A percentile compares a stretch with the other conserved stretches of the same genome.
phyloP scores from a whole-genome alignment of 2,888 invertebrate species.

The Leptopilina myrica region DNA sequence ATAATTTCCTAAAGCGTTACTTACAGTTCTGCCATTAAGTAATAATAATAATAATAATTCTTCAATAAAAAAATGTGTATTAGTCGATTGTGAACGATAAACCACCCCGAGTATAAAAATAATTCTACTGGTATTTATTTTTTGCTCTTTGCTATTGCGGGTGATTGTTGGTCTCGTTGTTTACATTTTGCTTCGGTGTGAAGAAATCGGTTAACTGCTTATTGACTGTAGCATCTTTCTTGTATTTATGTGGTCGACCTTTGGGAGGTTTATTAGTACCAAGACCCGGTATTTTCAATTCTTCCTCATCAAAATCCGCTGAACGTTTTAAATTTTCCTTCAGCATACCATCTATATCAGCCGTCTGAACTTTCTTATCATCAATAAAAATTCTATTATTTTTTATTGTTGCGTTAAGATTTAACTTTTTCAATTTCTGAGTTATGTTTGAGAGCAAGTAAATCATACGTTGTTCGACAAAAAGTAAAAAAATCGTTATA shows the following conservation, averaged over 20 bases:
- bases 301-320: not conserved
- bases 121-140: no score
- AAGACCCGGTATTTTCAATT: not conserved
- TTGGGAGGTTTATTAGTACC: not conserved
- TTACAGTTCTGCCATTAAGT: no score
- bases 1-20: no score
- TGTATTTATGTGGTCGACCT: not conserved
- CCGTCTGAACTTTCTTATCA: not conserved
- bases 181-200: not conserved
- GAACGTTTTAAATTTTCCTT: not conserved
- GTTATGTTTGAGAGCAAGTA: no score
- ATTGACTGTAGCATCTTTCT: not conserved
- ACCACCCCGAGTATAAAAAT: no score
- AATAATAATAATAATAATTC: no score
- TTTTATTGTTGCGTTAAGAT: not conserved
- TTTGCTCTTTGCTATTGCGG: not conserved
- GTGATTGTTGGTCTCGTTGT: not conserved
- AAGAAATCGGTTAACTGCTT: not conserved
- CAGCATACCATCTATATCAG: not conserved
- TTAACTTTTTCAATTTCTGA: conserved; percentile 10
- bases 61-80: no score
- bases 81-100: no score
- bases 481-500: no score
- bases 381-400: not conserved
- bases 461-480: no score